phyloP scores from a whole-genome alignment of 1,140 invertebrate species.

The Leptinotarsa lineolata region DNA sequence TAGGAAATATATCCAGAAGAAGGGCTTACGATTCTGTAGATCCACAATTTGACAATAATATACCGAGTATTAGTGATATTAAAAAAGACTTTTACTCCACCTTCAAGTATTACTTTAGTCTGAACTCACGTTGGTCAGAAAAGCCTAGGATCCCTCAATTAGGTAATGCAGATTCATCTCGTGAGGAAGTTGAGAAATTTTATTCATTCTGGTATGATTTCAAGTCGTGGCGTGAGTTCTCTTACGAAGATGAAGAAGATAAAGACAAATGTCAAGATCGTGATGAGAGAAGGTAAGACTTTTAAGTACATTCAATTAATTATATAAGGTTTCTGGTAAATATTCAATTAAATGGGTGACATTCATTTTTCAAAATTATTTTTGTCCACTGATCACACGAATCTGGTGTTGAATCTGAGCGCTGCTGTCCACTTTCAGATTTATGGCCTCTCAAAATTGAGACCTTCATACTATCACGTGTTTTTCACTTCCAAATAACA shows the following conservation, averaged over 20 bases:
- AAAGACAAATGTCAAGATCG: constrained; percentile 96
- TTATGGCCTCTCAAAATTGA: too few species aligned
- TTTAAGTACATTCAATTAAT: neutral
- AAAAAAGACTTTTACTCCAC: constrained; percentile 84
- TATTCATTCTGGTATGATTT: constrained; percentile 96
- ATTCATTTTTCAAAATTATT: too few species aligned
- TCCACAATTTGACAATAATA: constrained; percentile 87
- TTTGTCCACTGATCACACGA: too few species aligned
- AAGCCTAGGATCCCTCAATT: constrained; percentile 84
- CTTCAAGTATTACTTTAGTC: constrained; percentile 80
- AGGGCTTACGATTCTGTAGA: constrained; percentile 96
- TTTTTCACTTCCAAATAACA: too few species aligned
- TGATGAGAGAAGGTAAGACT: constrained; percentile 94
- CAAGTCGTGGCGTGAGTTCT: constrained; percentile 98
- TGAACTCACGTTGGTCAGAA: constrained; percentile 91
- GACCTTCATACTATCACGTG: too few species aligned
- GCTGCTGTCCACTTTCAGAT: too few species aligned
- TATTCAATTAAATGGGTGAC: too few species aligned
- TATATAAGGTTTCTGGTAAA: too few species aligned
- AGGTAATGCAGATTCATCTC: constrained; percentile 72
- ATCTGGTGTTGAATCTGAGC: too few species aligned
- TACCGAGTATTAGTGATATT: constrained; percentile 76
- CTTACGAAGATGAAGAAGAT: constrained; percentile 98
- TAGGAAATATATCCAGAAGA: constrained; percentile 80
- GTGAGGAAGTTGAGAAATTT: constrained; percentile 81